phyloP scores from a whole-genome alignment of 2,888 invertebrate genomes.

The Eupithecia centaureata region DNA sequence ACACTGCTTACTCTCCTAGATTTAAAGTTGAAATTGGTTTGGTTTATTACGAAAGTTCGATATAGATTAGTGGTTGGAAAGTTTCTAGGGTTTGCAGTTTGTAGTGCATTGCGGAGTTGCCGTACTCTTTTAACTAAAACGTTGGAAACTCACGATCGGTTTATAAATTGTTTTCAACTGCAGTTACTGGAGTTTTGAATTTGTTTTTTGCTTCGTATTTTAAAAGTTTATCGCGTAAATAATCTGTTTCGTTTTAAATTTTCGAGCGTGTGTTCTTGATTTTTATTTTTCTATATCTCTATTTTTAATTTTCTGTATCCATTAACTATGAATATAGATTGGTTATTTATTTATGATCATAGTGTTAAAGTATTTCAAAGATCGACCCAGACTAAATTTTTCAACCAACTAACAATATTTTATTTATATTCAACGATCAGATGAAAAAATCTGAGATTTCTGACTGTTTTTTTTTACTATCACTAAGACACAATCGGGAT shows the following conservation, averaged over 20 bases:
- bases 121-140: conserved; percentile 62
- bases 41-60: conserved; percentile 60
- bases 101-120: conserved; percentile 60
- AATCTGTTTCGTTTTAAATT: neutral
- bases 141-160: conserved; percentile 61
- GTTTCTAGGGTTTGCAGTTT: conserved; percentile 52
- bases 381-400: too few species aligned
- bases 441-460: too few species aligned
- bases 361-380: too few species aligned
- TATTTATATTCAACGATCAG: too few species aligned
- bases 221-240: neutral
- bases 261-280: neutral
- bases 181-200: conserved; percentile 30
- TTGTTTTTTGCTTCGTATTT: conserved; percentile 23
- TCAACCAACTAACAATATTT: too few species aligned
- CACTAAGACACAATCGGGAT: too few species aligned
- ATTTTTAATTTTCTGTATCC: too few species aligned
- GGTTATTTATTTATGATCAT: too few species aligned
- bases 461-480: too few species aligned
- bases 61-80: conserved; percentile 66
- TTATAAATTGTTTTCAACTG: conserved; percentile 52
- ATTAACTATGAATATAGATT: too few species aligned
- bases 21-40: conserved; percentile 61
- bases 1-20: conserved; percentile 48
- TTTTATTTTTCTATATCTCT: neutral